These are phyloP conservation scores for Steromphala cineraria DNA, from an alignment of 2,888 invertebrate species.

Conservation along the genomic window DNA sequence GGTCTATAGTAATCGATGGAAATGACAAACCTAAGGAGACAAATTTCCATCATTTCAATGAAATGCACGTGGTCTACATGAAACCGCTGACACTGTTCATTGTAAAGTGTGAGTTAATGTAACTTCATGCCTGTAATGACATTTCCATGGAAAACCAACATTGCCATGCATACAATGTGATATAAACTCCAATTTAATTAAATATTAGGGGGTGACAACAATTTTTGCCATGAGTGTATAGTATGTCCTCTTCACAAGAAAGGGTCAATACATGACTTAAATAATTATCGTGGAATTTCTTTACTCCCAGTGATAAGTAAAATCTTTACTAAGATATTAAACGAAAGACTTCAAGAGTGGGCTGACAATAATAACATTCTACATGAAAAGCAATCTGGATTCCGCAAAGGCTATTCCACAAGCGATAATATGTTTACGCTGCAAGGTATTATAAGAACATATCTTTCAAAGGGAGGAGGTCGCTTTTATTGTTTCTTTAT, in stretches of 20 bases:
- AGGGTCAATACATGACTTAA: not conserved
- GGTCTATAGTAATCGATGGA: no score
- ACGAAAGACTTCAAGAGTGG: not conserved
- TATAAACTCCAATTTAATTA: no score
- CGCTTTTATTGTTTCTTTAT: not conserved
- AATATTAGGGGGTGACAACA: no score
- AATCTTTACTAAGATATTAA: not conserved
- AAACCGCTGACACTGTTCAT: no score
- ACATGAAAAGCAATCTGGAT: not conserved
- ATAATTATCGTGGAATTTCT: not conserved
- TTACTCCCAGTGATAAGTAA: not conserved
- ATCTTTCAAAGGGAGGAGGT: not conserved
- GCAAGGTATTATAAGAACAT: not conserved
- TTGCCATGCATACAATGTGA: no score
- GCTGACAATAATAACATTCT: not conserved
- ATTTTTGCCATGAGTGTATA: no score
- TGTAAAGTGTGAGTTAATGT: no score
- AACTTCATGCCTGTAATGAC: no score
- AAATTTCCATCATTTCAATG: no score
- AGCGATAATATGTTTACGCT: not conserved
- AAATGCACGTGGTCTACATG: no score
- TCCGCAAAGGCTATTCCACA: not conserved
- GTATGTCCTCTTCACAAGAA: not conserved
- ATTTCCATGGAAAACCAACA: no score
- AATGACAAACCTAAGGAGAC: no score